These are phyloP conservation scores for Agelaius tricolor DNA, from an alignment of 2,113 vertebrate species.

Conservation along the genomic window DNA sequence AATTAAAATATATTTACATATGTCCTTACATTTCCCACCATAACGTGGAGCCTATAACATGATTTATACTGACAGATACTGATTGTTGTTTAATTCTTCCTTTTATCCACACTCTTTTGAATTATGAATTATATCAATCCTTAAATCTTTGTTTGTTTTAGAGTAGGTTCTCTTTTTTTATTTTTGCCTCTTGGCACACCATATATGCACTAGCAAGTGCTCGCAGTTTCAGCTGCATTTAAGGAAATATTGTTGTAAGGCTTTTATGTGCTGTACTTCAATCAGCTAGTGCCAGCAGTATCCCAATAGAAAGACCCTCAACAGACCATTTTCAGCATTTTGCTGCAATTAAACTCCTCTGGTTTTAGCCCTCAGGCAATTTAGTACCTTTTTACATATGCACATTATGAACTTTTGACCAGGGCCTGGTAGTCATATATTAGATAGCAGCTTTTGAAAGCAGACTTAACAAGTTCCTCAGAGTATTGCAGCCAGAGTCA, in stretches of 20 bases:
- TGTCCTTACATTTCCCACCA: neutral
- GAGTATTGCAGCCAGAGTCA: conserved; percentile 87
- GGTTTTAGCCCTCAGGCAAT: conserved; percentile 94
- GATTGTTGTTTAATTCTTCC: conserved; percentile 54
- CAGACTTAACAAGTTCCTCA: conserved; percentile 96
- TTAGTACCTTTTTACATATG: conserved; percentile 99
- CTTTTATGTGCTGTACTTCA: conserved; percentile 82
- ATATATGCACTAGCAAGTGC: conserved; percentile 71
- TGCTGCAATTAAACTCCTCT: conserved; percentile 98
- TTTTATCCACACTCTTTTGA: conserved; percentile 56
- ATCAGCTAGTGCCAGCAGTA: conserved; percentile 79
- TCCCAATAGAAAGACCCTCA: conserved; percentile 82
- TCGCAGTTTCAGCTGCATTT: conserved; percentile 73
- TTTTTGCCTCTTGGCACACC: conserved; percentile 47
- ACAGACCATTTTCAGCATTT: conserved; percentile 92
- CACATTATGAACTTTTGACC: conserved; percentile 98
- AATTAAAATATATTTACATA: conserved; percentile 12
- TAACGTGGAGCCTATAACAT: neutral
- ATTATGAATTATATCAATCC: conserved; percentile 68
- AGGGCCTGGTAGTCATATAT: conserved; percentile 89
- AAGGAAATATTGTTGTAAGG: conserved; percentile 82
- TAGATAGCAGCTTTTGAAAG: conserved; percentile 84
- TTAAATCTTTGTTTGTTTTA: conserved; percentile 79
- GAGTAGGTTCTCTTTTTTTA: conserved; percentile 41
- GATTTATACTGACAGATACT: conserved; percentile 42